phyloP scores from a whole-genome alignment of 2,888 invertebrate species.

The Scrobipalpa costella region DNA sequence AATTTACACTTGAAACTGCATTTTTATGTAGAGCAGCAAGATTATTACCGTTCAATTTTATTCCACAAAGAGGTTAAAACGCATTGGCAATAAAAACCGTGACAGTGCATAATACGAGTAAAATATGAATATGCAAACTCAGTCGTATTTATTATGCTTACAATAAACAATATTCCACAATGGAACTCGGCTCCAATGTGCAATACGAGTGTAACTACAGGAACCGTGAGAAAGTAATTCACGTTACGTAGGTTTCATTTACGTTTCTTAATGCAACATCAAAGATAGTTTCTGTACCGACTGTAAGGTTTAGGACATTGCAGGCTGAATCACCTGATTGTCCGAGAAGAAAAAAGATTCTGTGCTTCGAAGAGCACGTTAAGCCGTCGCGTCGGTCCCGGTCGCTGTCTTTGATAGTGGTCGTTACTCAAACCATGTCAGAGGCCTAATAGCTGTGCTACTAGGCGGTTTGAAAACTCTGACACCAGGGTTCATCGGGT shows the following conservation, averaged over 20 bases:
- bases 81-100: constrained; percentile 9
- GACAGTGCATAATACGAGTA: constrained; percentile 23
- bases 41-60: background rate
- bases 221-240: constrained; percentile 16
- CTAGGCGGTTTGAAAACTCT: too few species aligned
- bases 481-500: too few species aligned
- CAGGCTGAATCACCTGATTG: too few species aligned
- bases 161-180: background rate
- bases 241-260: background rate
- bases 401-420: too few species aligned
- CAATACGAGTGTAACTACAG: background rate
- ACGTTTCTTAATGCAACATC: background rate
- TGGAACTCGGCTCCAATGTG: background rate
- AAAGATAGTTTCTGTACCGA: too few species aligned
- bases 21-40: constrained; percentile 1
- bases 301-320: too few species aligned
- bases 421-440: too few species aligned
- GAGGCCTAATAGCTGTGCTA: too few species aligned
- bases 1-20: too few species aligned
- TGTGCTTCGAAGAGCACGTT: too few species aligned
- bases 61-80: constrained; percentile 15
- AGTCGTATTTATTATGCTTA: constrained; percentile 5
- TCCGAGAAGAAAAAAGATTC: too few species aligned
- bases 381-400: too few species aligned
- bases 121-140: background rate